Evolutionary conservation across 2,113 vertebrate species (phyloP).

Genomic region (Equus quagga): DNA sequence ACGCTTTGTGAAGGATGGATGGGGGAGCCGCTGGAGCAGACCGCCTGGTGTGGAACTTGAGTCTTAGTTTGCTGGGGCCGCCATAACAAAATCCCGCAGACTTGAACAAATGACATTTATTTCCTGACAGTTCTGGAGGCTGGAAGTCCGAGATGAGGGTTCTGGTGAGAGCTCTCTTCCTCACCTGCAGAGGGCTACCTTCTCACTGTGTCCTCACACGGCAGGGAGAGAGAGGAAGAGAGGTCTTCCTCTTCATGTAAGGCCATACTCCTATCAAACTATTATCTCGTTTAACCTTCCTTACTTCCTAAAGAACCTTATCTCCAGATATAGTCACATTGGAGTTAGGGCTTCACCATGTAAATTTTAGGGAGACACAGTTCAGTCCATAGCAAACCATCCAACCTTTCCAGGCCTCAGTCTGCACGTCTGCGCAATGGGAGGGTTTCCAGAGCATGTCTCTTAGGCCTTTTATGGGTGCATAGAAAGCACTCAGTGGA

Average conservation of each 20-base stretch:
- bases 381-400: not conserved
- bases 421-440: not conserved
- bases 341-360: not conserved
- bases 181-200: not conserved
- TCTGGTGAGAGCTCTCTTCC: not conserved
- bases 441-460: not conserved
- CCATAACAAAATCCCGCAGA: rapidly evolving
- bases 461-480: not conserved
- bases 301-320: not conserved
- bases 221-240: not conserved
- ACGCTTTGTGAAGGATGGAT: too few species aligned
- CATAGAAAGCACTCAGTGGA: not conserved
- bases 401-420: not conserved
- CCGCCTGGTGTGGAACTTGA: not conserved
- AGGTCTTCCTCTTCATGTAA: not conserved
- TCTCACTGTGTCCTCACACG: not conserved
- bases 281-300: not conserved
- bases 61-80: too few species aligned
- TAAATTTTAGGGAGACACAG: not conserved
- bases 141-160: not conserved
- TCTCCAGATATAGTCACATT: not conserved
- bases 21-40: not conserved
- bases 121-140: not conserved
- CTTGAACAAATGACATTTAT: not conserved
- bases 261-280: not conserved